phyloP scores from a whole-genome alignment of 2,797 vertebrate species.

The Parauchenoglanis punctatus region DNA sequence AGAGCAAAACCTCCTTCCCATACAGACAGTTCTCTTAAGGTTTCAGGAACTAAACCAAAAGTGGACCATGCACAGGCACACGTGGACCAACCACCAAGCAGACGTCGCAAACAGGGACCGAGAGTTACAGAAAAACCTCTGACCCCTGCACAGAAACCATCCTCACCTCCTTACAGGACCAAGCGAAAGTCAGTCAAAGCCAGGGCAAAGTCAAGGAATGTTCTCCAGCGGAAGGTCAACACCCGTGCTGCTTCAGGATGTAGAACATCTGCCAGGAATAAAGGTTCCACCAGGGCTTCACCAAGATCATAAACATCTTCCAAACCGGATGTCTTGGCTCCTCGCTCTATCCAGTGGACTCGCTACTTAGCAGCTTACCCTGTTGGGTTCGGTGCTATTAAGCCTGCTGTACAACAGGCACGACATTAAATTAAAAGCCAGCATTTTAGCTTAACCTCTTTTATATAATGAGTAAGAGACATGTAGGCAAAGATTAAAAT shows the following conservation, averaged over 20 bases:
- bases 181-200: conserved; percentile 50
- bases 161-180: conserved; percentile 51
- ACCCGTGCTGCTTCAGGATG: conserved; percentile 51
- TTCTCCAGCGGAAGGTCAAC: conserved; percentile 54
- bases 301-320: conserved; percentile 51
- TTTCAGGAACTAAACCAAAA: conserved; percentile 40
- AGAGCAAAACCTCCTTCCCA: conserved; percentile 47
- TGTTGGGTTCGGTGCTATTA: conserved; percentile 25
- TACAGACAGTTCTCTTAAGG: conserved; percentile 39
- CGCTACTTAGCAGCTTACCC: not conserved
- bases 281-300: conserved; percentile 45
- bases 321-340: conserved; percentile 47
- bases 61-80: conserved; percentile 37
- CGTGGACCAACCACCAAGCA: conserved; percentile 42
- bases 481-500: conserved; percentile 16
- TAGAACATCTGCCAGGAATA: conserved; percentile 52
- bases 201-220: conserved; percentile 49
- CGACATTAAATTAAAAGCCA: conserved; percentile 35
- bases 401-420: conserved; percentile 32
- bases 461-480: not conserved
- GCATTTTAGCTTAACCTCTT: conserved; percentile 22
- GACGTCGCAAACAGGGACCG: conserved; percentile 44
- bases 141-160: conserved; percentile 51
- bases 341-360: conserved; percentile 16
- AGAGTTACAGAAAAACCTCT: conserved; percentile 46